Conservation (phyloP, 2,797 vertebrate genomes). For the Hapalemur alaotrensis region DNA sequence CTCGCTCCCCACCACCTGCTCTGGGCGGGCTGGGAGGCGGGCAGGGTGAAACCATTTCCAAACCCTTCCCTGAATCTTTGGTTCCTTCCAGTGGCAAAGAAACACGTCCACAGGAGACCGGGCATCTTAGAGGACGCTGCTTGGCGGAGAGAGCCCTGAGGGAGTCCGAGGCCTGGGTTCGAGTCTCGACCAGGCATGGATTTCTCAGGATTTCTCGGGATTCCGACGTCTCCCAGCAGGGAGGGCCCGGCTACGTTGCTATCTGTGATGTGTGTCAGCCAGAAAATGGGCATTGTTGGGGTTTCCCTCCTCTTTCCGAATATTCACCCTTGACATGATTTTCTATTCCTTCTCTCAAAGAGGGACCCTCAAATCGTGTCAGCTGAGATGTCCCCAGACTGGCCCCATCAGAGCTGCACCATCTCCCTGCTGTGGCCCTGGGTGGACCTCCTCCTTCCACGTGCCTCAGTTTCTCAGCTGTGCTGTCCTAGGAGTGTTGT, state of each 20-base stretch:
- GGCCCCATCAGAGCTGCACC: accelerated
- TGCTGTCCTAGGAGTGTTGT: accelerated
- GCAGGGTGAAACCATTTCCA: neutral
- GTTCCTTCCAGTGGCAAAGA: neutral
- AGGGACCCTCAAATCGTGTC: neutral
- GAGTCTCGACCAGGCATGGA: accelerated
- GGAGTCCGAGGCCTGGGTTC: accelerated
- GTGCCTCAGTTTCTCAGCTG: neutral
- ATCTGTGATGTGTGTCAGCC: accelerated
- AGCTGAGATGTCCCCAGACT: accelerated
- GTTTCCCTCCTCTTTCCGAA: neutral
- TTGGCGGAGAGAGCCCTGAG: neutral
- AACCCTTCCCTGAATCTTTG: neutral
- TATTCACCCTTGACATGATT: no score
- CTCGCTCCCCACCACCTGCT: accelerated
- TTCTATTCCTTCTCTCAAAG: neutral
- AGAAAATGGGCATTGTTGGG: accelerated
- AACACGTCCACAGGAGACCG: neutral
- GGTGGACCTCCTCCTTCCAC: accelerated
- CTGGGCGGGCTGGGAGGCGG: neutral
- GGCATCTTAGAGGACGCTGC: neutral
- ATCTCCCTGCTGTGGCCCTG: neutral
- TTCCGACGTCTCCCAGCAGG: neutral
- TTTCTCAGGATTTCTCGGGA: no score
- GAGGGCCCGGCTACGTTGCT: accelerated